A percentile compares a stretch with the other conserved stretches of the same genome.
Conservation (phyloP, 2,797 vertebrate species). For the Pseudochromis fuscus region DNA sequence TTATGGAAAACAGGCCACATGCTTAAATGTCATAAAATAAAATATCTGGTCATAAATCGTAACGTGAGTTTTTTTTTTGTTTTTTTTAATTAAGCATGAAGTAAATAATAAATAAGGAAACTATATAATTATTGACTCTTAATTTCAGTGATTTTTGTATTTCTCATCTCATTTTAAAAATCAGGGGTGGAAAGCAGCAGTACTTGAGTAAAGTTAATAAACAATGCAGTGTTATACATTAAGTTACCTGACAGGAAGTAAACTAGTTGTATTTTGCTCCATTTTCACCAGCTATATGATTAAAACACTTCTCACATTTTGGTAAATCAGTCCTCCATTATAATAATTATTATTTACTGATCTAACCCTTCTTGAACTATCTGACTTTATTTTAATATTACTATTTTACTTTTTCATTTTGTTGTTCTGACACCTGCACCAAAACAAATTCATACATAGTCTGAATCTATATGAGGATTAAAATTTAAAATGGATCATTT, state of each 20-base stretch:
- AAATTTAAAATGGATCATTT: too few species aligned
- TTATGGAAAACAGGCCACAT: too few species aligned
- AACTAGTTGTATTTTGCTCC: not conserved
- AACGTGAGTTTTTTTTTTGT: too few species aligned
- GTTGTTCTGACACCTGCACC: not conserved
- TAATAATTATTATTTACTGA: not conserved
- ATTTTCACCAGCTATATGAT: not conserved
- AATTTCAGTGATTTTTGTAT: too few species aligned
- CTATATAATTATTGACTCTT: too few species aligned
- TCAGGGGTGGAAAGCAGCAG: not conserved
- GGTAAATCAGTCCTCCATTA: too few species aligned
- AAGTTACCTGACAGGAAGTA: not conserved
- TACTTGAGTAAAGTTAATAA: not conserved
- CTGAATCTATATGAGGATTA: not conserved
- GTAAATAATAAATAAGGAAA: too few species aligned
- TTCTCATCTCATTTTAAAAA: too few species aligned
- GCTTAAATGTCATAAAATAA: too few species aligned
- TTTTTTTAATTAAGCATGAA: too few species aligned
- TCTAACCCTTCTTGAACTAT: not conserved
- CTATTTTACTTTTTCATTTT: too few species aligned
- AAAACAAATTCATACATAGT: not conserved
- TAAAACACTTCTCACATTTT: not conserved
- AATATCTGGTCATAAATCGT: too few species aligned
- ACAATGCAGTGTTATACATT: not conserved
- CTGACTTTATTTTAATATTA: not conserved